Evolutionary conservation across 2,888 invertebrate species (phyloP), one percentile per base, ranked within the genome.

Genomic region (Latheticus oryzae): DNA sequence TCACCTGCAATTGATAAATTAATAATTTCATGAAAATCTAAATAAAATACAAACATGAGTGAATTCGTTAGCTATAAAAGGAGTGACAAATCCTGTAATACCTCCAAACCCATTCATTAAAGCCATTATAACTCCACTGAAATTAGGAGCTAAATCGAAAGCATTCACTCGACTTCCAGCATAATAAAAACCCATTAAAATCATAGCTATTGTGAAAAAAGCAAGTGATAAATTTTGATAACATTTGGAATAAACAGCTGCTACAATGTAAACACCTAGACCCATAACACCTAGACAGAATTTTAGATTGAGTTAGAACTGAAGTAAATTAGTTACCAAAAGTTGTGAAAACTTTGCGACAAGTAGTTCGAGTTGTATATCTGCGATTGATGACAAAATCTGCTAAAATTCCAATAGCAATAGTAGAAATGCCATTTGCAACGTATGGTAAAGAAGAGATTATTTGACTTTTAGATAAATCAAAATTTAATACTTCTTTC

Each of bases 281-380:
- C 84, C 75, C 59, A 85, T 75, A 37, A 84, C 82, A 2, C 85
- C 40, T n/a, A n/a, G n/a, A n/a, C n/a, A n/a, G n/a, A n/a, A n/a
- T n/a, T n/a, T n/a, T n/a, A n/a, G n/a, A n/a, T n/a, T n/a, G n/a
- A n/a, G n/a, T n/a, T n/a, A n/a, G n/a, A n/a, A n/a, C n/a, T n/a
- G n/a, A n/a, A n/a, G n/a, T n/a, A n/a, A n/a, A n/a, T n/a, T n/a
- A n/a, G n/a, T n/a, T n/a, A n/a, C n/a, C 21, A 19, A 19, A 19
- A 19, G 21, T 19, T 5, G 3, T 19, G 3, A 19, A 19, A 19
- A 5, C 5, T 19, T 19, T 19, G 3, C 21, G 3, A 3, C 3
- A 5, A 5, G 5, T 19, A 19, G 21, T 19, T 5, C 3, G 4
- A 19, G 21, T 19, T 19, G 5, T 5, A 5, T 19, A 19, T 5